Evolutionary conservation across 2,797 vertebrate species (phyloP), one percentile per base, ranked within the genome.

Genomic region (Sciaenops ocellatus): DNA sequence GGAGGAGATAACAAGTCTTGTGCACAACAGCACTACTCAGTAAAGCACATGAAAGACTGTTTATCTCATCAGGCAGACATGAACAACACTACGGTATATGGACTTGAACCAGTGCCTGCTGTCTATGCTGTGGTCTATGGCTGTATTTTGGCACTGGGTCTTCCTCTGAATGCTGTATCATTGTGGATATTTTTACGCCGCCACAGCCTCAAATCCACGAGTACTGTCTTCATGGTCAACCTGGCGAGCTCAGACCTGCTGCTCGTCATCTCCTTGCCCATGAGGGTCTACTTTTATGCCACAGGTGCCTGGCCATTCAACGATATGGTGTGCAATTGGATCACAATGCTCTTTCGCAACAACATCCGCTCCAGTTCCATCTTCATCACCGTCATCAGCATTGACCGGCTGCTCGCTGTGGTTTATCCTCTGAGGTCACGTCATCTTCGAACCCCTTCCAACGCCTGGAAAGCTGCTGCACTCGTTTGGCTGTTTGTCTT

Each of bases 381-480:
- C 69, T 94, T 94, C 85, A 94, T 95, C 79, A 93, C 93, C 69
- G 85, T 91, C 65, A 93, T 94, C 74, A 82, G 90, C n/a, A 12
- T 93, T 52, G 92, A 94, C 81, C 84, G 93, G 42, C 80, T 94
- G 44, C 71, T 94, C 63, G 94, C 94, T 11, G 85, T 95, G 67
- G 93, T 93, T 26, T 93, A 87, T 41, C 94, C 93, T 18, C 65
- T 95, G 65, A 87, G 86, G 71, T 88, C 92, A 0, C 83, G 91
- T 0, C 77, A 67, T 10, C 24, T 93, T 24, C 81, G 94, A 13
- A 92, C 80, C 0, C 0, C 8, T 0, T 47, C 76, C 17, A 86
- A 85, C 0, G 87, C 93, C 22, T 67, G 60, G 16, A 92, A 73
- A 74, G 89, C 81, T 11, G 85, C 66, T 0, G 60, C 0, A 0